These are phyloP conservation scores for Puma concolor DNA, from an alignment of 2,113 vertebrate species.

Conservation along the genomic window DNA sequence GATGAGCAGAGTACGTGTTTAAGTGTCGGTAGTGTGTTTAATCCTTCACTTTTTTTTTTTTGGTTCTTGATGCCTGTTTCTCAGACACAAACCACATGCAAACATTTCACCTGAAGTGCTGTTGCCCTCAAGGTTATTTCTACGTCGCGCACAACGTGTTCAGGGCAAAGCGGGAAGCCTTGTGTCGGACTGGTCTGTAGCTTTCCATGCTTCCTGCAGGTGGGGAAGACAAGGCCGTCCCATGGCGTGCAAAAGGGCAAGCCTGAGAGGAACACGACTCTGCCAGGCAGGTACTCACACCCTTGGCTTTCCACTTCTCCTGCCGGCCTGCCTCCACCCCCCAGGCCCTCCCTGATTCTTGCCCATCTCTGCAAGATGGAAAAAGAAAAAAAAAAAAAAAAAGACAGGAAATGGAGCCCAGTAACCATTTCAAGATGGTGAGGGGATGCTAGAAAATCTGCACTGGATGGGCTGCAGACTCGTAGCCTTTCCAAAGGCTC, in stretches of 20 bases:
- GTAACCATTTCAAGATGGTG: neutral
- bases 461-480: neutral
- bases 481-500: neutral
- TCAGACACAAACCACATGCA: constrained; percentile 44
- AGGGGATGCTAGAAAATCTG: neutral
- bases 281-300: neutral
- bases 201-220: too few species aligned
- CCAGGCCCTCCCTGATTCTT: neutral
- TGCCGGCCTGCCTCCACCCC: neutral
- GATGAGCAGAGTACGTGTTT: too few species aligned
- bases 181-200: too few species aligned
- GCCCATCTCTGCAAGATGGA: neutral
- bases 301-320: neutral
- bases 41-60: neutral
- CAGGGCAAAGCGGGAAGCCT: neutral
- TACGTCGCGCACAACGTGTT: too few species aligned
- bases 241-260: neutral
- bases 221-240: neutral
- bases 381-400: neutral
- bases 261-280: neutral
- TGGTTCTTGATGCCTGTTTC: neutral
- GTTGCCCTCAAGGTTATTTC: too few species aligned
- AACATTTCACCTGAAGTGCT: constrained; percentile 60
- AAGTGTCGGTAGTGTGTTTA: too few species aligned
- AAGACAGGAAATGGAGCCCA: neutral